A percentile compares a stretch with the other conserved stretches of the same genome.
phyloP scores from a whole-genome alignment of 2,888 invertebrate genomes.

The Zelleria hepariella region DNA sequence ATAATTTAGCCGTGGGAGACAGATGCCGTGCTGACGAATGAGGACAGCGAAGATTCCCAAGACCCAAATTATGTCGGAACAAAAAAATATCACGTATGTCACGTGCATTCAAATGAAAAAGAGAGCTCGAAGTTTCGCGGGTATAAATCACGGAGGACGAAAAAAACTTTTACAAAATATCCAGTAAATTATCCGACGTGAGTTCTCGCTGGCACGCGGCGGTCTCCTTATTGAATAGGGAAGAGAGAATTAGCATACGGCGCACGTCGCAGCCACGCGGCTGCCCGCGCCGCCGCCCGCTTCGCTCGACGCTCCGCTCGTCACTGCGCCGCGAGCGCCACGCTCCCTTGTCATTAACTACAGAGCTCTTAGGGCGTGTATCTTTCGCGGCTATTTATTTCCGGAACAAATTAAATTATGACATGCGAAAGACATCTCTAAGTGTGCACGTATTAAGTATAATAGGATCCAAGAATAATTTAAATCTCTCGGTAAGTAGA shows the following conservation, averaged over 20 bases:
- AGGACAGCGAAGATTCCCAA: constrained; percentile 49
- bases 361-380: background rate
- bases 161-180: constrained; percentile 72
- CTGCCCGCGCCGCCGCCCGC: constrained; percentile 21
- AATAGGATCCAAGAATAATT: background rate
- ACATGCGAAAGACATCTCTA: background rate
- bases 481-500: background rate
- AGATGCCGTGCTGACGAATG: constrained; percentile 60
- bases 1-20: constrained; percentile 63
- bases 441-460: background rate
- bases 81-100: constrained; percentile 70
- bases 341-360: background rate
- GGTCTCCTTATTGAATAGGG: constrained; percentile 72
- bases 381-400: background rate
- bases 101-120: constrained; percentile 72
- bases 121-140: constrained; percentile 68
- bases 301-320: constrained; percentile 5
- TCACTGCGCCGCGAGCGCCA: constrained; percentile 6
- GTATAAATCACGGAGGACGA: constrained; percentile 71
- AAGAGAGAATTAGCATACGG: constrained; percentile 60
- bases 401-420: background rate
- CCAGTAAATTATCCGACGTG: constrained; percentile 73
- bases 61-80: constrained; percentile 61
- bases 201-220: constrained; percentile 68
- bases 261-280: constrained; percentile 58